These are phyloP conservation scores for roundworm (Caenorhabditis elegans) DNA, from an alignment of 1,140 invertebrate species.

Conservation along the genomic window WBcel235 BX284605.5:10164501-10165000, in stretches of 20 bases:
- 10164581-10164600: not conserved
- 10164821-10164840: conserved; percentile 68
- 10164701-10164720: conserved; percentile 67
- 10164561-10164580: too few species aligned
- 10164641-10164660: not conserved
- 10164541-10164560: too few species aligned
- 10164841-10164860: conserved; percentile 68
- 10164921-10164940: conserved; percentile 63
- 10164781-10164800: conserved; percentile 36
- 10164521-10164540: too few species aligned
- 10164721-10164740: conserved; percentile 67
- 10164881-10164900: conserved; percentile 62
- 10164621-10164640: not conserved
- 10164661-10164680: conserved; percentile 44
- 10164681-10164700: conserved; percentile 68
- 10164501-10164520: too few species aligned
- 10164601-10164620: not conserved
- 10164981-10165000: too few species aligned
- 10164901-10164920: conserved; percentile 68
- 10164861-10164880: conserved; percentile 66
- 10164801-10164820: conserved; percentile 66
- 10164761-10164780: conserved; percentile 41
- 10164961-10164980: conserved; percentile 63
- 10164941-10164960: conserved; percentile 65
- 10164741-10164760: conserved; percentile 43